These are phyloP conservation scores for Pseudorhombus dupliciocellatus DNA, from an alignment of 2,113 vertebrate genomes.

Conservation along the genomic window DNA sequence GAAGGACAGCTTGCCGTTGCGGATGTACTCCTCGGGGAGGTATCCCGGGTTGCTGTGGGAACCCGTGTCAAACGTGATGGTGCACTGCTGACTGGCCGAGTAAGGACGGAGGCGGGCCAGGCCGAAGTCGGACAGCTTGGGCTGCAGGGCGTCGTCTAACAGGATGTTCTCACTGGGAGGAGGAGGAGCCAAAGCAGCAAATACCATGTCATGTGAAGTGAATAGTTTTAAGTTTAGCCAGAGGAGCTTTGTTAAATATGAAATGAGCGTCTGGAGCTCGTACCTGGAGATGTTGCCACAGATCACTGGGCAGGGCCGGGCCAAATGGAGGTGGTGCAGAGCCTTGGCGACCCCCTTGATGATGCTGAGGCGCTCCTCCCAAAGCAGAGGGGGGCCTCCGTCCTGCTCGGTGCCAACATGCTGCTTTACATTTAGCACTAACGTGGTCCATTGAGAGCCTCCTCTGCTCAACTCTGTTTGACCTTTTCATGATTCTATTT, in stretches of 20 bases:
- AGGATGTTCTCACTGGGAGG: slow-evolving; percentile 76
- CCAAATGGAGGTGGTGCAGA: slow-evolving; percentile 73
- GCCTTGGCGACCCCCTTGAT: slow-evolving; percentile 72
- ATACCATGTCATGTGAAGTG: too few species aligned
- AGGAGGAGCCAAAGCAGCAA: background rate
- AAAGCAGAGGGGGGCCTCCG: slow-evolving; percentile 56
- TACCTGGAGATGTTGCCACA: slow-evolving; percentile 81
- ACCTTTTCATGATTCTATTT: too few species aligned
- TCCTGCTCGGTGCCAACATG: slow-evolving; percentile 44
- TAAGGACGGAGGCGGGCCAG: slow-evolving; percentile 75
- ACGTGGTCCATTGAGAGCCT: too few species aligned
- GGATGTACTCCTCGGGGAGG: slow-evolving; percentile 79
- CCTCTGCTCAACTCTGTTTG: too few species aligned
- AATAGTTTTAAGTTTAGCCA: too few species aligned
- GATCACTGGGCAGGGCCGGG: slow-evolving; percentile 62
- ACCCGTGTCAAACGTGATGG: slow-evolving; percentile 59
- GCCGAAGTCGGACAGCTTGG: slow-evolving; percentile 78
- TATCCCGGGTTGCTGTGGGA: slow-evolving; percentile 72
- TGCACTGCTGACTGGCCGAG: slow-evolving; percentile 60
- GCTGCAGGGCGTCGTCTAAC: slow-evolving; percentile 74
- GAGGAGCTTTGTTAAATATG: too few species aligned
- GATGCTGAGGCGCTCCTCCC: slow-evolving; percentile 71
- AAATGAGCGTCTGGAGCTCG: background rate
- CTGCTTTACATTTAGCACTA: too few species aligned
- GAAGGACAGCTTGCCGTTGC: slow-evolving; percentile 76